Percentiles rank a stretch among this genome's conserved stretches.
Conservation (phyloP, 2,797 vertebrate genomes). For the Hippopotamyrus pictus region DNA sequence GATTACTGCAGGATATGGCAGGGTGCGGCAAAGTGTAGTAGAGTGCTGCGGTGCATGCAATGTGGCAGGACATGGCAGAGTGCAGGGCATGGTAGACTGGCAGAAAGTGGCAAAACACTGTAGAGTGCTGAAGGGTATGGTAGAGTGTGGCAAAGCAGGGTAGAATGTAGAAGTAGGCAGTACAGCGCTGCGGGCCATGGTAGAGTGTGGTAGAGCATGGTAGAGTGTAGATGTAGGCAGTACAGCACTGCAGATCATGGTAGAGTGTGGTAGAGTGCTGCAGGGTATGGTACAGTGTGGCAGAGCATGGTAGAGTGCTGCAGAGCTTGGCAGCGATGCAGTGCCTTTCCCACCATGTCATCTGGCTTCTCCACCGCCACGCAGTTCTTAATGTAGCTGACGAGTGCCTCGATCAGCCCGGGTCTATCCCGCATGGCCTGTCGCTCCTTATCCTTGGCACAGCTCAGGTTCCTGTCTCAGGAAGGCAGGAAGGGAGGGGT, state of each 20-base stretch:
- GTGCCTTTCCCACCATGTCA: slow-evolving; percentile 66
- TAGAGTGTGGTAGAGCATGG: background rate
- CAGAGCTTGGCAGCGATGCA: background rate
- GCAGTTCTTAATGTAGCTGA: slow-evolving; percentile 74
- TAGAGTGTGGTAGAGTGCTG: background rate
- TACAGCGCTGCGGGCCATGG: background rate
- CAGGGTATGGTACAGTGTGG: background rate
- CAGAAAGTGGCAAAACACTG: background rate
- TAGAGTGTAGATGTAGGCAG: background rate
- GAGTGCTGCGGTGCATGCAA: background rate
- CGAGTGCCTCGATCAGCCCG: slow-evolving; percentile 74
- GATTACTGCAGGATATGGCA: background rate
- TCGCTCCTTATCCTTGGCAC: slow-evolving; percentile 55
- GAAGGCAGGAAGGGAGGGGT: background rate
- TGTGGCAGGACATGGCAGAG: background rate
- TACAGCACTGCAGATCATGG: no score
- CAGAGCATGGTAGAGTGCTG: background rate
- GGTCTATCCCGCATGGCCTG: slow-evolving; percentile 73
- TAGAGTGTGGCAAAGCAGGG: background rate
- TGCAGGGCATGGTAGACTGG: background rate
- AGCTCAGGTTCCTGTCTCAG: slow-evolving; percentile 78
- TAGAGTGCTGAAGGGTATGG: no score
- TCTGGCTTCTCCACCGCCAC: slow-evolving; percentile 68
- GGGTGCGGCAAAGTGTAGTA: background rate
- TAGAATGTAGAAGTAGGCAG: no score